phyloP scores from a whole-genome alignment of 2,888 invertebrate species.

The Drosophila rellima region DNA sequence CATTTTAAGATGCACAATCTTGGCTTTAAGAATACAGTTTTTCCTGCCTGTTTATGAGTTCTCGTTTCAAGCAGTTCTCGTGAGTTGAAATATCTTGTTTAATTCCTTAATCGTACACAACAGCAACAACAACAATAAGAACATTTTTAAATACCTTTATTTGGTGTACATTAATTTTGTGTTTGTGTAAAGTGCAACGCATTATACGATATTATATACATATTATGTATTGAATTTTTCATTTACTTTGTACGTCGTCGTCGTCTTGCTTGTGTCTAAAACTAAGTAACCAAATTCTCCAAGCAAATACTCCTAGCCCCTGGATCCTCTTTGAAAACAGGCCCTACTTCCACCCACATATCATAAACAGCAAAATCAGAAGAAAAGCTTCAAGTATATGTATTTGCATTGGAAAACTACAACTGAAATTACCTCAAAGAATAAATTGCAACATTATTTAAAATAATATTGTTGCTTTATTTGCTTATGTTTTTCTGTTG shows the following conservation, averaged over 20 bases:
- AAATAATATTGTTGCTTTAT: constrained; percentile 17
- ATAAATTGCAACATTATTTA: constrained; percentile 28
- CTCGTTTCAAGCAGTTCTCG: background rate
- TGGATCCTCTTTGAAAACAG: background rate
- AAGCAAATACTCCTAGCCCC: constrained; percentile 29
- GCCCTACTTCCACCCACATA: constrained; percentile 3
- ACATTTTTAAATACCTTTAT: constrained; percentile 24
- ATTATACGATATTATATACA: constrained; percentile 61
- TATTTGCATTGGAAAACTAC: constrained; percentile 52
- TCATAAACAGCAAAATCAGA: constrained; percentile 59
- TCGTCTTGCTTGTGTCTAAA: constrained; percentile 79
- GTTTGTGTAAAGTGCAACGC: constrained; percentile 69
- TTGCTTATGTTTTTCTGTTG: constrained; percentile 1
- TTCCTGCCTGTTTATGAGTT: background rate
- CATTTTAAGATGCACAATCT: background rate
- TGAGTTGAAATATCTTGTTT: background rate
- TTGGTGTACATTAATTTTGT: constrained; percentile 43
- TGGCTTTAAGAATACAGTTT: background rate
- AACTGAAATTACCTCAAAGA: constrained; percentile 12
- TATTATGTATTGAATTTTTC: constrained; percentile 67
- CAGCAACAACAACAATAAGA: constrained; percentile 3
- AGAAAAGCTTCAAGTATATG: constrained; percentile 48
- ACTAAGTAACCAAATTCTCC: constrained; percentile 63
- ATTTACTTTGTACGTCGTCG: constrained; percentile 75
- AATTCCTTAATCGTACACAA: background rate